Base-by-base conservation (phyloP, 2,797 vertebrate species). In the Novumbra hubbsi region DNA sequence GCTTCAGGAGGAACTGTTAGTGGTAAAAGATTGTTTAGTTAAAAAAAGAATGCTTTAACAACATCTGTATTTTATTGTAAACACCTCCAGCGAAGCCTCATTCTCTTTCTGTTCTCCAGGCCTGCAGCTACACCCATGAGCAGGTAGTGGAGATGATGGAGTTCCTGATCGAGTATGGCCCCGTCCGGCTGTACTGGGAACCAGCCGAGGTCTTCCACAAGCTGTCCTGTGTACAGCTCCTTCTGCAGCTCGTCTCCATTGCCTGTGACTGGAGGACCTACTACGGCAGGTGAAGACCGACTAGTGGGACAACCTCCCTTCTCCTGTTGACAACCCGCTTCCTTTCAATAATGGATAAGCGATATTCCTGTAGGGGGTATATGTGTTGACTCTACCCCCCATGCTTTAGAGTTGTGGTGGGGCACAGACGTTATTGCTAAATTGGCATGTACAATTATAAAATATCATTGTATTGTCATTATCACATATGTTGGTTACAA, bases 71-170 rank as follows among this genome's bases (percentile, higher is more conserved):
- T 45, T 11, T 38, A 38, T 3, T 38, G 3, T 38, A 38, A 38
- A 38, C 41, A 11, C 11, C 11, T 60, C 24, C 55, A 60, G 21
- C 9, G 11, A 24, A 24, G 9, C 21, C 21, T 28, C n/a, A 34
- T 49, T 15, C 19, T 27, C 14, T 28, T 28, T 27, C 8, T 49
- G 2, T 11, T 16, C 48, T 28, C 24, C 80, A 99, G 98, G 97
- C 98, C 0, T 97, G 97, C 83, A 96, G 96, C 0, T 99, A 99
- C 73, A 98, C 94, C 76, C 96, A 96, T 1, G 97, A 99, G 76
- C 98, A 99, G 90, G 98, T 99, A 84, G 96, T 99, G 78, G 98
- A 99, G 85, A 99, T 99, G 98, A 97, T 99, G 96, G 98, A 99
- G 85, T 99, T 99, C 86, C 92, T 99, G 65, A 98, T 99, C 21